Percentiles rank a stretch among this genome's conserved stretches.
Conservation (phyloP, 2,888 invertebrate species). For the Leptogaster cylindrica region DNA sequence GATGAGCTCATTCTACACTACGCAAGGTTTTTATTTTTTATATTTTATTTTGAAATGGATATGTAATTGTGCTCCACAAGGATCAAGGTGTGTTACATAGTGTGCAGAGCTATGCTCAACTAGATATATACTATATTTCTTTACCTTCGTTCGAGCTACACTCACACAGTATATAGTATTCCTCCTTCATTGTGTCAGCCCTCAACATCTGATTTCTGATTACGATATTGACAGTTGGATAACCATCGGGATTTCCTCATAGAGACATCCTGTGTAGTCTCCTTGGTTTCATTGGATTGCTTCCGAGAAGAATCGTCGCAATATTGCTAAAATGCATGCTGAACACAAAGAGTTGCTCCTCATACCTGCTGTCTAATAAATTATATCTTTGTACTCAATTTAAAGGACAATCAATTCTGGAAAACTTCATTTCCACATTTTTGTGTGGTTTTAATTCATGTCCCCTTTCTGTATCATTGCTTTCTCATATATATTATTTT, state of each 20-base stretch:
- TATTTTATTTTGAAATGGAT: neutral
- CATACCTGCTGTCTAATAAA: no score
- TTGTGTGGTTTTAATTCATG: neutral
- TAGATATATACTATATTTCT: no score
- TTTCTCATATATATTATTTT: no score
- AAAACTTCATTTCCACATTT: constrained; percentile 10
- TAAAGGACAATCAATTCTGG: constrained; percentile 6
- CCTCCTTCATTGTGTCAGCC: neutral
- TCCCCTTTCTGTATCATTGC: neutral
- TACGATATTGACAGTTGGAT: constrained; percentile 26
- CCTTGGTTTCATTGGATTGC: neutral
- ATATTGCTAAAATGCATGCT: no score
- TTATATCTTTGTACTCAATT: constrained; percentile 11
- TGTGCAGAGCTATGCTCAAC: no score
- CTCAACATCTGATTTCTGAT: constrained; percentile 29
- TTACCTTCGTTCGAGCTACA: neutral
- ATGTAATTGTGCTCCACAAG: neutral
- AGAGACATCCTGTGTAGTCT: no score
- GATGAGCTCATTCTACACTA: neutral
- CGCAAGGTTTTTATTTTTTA: neutral
- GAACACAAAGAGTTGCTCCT: no score
- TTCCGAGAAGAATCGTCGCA: no score
- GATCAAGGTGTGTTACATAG: constrained; percentile 18
- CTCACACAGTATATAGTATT: neutral
- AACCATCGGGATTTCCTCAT: constrained; percentile 33